These are phyloP conservation scores for Acronicta alni DNA, from an alignment of 2,888 invertebrate species.

Conservation along the genomic window DNA sequence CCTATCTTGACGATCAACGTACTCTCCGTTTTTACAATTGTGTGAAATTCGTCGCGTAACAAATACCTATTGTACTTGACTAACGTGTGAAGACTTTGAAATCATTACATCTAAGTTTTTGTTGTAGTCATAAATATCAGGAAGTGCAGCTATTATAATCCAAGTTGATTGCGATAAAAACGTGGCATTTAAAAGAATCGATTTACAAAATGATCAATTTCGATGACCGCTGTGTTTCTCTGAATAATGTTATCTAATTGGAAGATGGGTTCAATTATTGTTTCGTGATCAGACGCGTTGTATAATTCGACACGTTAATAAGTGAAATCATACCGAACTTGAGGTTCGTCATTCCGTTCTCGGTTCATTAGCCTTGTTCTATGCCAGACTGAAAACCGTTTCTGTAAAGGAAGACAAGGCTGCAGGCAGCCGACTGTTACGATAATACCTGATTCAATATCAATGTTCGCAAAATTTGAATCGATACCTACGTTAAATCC, in stretches of 20 bases:
- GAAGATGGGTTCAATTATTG: constrained; percentile 66
- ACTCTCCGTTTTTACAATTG: constrained; percentile 64
- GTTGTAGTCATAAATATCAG: constrained; percentile 52
- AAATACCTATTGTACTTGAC: constrained; percentile 61
- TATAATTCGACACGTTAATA: constrained; percentile 71
- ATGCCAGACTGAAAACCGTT: constrained; percentile 76
- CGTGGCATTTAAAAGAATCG: constrained; percentile 47
- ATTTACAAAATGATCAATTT: constrained; percentile 57
- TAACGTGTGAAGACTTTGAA: constrained; percentile 64
- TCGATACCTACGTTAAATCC: constrained; percentile 33
- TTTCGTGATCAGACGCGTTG: constrained; percentile 72
- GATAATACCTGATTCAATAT: constrained; percentile 73
- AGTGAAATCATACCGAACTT: constrained; percentile 81
- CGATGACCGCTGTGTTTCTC: constrained; percentile 43
- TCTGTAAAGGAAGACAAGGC: constrained; percentile 80
- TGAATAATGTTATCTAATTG: constrained; percentile 63
- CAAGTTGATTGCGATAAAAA: constrained; percentile 53
- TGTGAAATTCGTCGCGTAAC: constrained; percentile 63
- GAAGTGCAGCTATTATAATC: constrained; percentile 53
- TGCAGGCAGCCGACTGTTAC: constrained; percentile 77
- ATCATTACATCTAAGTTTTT: constrained; percentile 60
- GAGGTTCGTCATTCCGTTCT: constrained; percentile 72
- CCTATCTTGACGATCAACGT: constrained; percentile 48
- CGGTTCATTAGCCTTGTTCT: constrained; percentile 78
- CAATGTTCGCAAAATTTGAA: constrained; percentile 53